A percentile compares a stretch with the other conserved stretches of the same genome.
These are phyloP conservation scores for Cyclopterus lumpus DNA, from an alignment of 2,797 vertebrate genomes.

Conservation along the genomic window DNA sequence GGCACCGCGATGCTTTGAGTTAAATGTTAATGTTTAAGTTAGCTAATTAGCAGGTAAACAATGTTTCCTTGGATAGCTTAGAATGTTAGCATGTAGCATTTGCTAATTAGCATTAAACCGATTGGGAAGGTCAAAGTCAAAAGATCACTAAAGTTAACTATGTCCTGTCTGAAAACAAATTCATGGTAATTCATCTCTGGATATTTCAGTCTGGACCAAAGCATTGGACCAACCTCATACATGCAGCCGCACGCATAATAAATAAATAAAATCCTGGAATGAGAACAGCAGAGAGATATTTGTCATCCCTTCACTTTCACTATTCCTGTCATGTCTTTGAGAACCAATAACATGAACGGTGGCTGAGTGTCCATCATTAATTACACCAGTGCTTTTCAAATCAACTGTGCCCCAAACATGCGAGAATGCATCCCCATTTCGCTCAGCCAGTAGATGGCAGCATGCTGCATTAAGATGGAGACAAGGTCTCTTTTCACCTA, in stretches of 20 bases:
- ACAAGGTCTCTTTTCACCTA: neutral
- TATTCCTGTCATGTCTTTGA: neutral
- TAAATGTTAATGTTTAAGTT: neutral
- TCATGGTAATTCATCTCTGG: too few species aligned
- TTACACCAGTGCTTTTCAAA: neutral
- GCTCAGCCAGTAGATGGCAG: constrained; percentile 76
- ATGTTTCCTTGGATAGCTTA: neutral
- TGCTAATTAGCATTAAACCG: too few species aligned
- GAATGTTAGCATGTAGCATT: neutral
- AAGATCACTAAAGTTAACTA: too few species aligned
- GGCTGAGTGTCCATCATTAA: neutral
- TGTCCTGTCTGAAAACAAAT: too few species aligned
- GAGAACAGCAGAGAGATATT: too few species aligned
- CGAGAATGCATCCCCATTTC: neutral
- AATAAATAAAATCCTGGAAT: neutral
- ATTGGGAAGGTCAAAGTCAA: too few species aligned
- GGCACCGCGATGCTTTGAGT: neutral
- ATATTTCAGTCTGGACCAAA: too few species aligned
- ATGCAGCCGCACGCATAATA: neutral
- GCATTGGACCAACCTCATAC: too few species aligned
- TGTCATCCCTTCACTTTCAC: neutral
- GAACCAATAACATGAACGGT: neutral
- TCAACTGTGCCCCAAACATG: neutral
- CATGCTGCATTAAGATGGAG: constrained; percentile 42
- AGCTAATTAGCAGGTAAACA: neutral